Base-by-base conservation (phyloP, 2,113 vertebrate species). In the Ardeotis arabs region DNA sequence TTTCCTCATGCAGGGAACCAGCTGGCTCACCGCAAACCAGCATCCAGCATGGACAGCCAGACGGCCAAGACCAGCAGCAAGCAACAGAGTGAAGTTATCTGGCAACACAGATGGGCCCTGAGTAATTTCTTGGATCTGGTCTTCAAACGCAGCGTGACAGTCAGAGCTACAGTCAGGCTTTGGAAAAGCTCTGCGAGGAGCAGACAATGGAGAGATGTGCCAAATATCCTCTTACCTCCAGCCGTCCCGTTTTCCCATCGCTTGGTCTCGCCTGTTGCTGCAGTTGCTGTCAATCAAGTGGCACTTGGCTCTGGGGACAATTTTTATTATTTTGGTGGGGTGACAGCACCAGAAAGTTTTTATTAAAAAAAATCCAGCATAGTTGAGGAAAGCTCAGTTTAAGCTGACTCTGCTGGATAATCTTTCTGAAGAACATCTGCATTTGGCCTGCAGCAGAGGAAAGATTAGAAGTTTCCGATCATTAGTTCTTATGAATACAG, bases 61-160 rank as follows among this genome's bases (percentile, higher is more conserved):
- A n/a, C 2, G 0, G 82, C 2, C 2, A 10, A 14, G 8, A 58
- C 5, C 7, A 4, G 25, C 12, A 88, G 72, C 70, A 29, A 39
- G 63, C 35, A 8, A 4, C 1, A 0, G 12, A 60, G 45, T 9
- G 44, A 62, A 80, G 75, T 62, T 88, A 37, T 70, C 2, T 93
- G 86, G 90, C 90, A 90, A 41, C 86, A 53, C 75, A 74, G 59
- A 86, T 8, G 63, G 75, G 85, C 79, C 78, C 72, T 58, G 76
- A 93, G 77, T 87, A 52, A 92, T 44, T n/a, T 29, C 89, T 89
- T 91, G 93, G 91, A 63, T 35, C 73, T 56, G 56, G 52, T 25
- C 87, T 90, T 55, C 86, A 93, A 80, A 41, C 73, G 37, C 73
- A 86, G 91, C 2, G 56, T 56, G 88, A 82, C 56, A 92, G 80